Evolutionary conservation across 1,140 invertebrate genomes (phyloP), one percentile per base, ranked within the genome.

Genomic region (Palaemon carinicauda): DNA sequence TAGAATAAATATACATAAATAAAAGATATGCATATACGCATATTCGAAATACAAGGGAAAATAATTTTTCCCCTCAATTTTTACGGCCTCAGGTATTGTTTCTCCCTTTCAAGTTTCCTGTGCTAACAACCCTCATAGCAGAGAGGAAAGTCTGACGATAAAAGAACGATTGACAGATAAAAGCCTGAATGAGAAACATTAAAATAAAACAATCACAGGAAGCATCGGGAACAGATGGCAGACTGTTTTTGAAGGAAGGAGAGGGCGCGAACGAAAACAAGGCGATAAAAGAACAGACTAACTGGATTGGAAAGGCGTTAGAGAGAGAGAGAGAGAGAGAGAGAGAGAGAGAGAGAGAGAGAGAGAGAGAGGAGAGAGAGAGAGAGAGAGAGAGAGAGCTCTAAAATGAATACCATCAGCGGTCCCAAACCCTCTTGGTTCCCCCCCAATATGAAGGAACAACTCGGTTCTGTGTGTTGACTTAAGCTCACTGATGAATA

Each of bases 401-500:
- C 56, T 24, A 33, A 21, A 33, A 29, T 82, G 81, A 56, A 75
- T 29, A 83, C 33, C 73, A 60, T 33, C 33, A 69, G 53, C 24
- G 27, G 33, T 54, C 41, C 41, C 12, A 7, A 1, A 12, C 41
- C 41, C 41, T 41, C 41, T 41, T 5, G 41, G 41, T 41, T 41
- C 12, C 41, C 12, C 41, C 1, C 75, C 83, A 86, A 86, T 86
- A 86, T 86, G 83, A 80, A 86, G 83, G 83, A 80, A 78, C 69
- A 86, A 86, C 65, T 83, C 56, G 65, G 71, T 24, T 50, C 15
- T 73, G 51, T 33, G 83, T 86, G 83, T 86, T 86, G 83, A 86
- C 83, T 86, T 86, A 80, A 86, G 83, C 83, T 77, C 51, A 71
- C 83, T 86, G 80, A 86, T 86, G 83, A 86, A 86, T 86, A 86